Evolutionary conservation across 2,888 invertebrate genomes (phyloP), one percentile per base, ranked within the genome.

Genomic region (Cerastoderma edule): DNA sequence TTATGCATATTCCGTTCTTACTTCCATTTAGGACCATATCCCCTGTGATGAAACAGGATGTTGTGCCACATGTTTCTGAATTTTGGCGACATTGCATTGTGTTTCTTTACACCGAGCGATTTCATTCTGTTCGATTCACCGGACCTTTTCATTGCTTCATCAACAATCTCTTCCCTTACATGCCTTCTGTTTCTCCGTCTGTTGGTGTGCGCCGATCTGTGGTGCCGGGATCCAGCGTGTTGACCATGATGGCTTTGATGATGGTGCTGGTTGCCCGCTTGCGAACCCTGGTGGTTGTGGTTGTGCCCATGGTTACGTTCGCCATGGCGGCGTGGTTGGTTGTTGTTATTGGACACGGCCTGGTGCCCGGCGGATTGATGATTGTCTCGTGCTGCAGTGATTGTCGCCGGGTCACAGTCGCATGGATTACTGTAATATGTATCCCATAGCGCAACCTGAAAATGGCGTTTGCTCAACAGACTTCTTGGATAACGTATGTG

Each of bases 401-500:
- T 56, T 10, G 56, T 13, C 19, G 24, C n/a, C 2, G 66, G 56
- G 27, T 53, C 53, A 67, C 85, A 85, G 65, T 69, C 24, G 78
- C 91, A 86, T 10, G 70, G 78, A 27, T 75, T 74, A 10, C 1
- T 10, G 39, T 39, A 67, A 44, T 85, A 82, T 0, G 85, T 78
- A 0, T 74, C 54, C 53, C 68, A 57, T 2, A 88, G 50, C n/a
- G 83, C 85, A 0, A 64, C 30, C 35, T 78, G 77, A 48, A 85
- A 83, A 69, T 83, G 64, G 39, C 44, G 48, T 30, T 75, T 67
- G 24, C 67, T 72, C 16, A 87, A 69, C 39, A 83, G 71, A 65
- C 85, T 87, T 53, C 76, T 71, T 4, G 91, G 91, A 50, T 83
- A 87, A 1, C 86, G 88, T 46, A 91, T 85, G 76, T 85, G 88